phyloP scores from a whole-genome alignment of 2,888 invertebrate species.

The Anodontia alba region DNA sequence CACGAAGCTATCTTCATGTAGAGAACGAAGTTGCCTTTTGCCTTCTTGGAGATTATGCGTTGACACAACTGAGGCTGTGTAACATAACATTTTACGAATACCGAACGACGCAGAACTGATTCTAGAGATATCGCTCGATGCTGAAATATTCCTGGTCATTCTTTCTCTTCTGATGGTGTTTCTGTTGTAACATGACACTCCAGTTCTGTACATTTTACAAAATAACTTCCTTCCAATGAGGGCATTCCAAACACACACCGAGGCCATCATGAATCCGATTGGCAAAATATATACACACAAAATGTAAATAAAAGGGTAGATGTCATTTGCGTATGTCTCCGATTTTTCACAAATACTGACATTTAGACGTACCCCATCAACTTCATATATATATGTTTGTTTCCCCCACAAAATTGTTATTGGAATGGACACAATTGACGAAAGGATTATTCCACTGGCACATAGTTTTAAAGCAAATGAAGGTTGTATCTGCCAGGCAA shows the following conservation, averaged over 20 bases:
- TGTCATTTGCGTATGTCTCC: conserved; percentile 23
- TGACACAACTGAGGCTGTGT: not conserved
- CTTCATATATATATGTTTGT: conserved; percentile 35
- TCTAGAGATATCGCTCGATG: not conserved
- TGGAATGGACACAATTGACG: conserved; percentile 35
- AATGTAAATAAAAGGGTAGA: conserved; percentile 48
- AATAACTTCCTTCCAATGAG: conserved; percentile 44
- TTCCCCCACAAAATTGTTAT: conserved; percentile 52
- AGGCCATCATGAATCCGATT: conserved; percentile 36
- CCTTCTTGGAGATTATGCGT: not conserved
- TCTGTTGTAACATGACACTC: no score
- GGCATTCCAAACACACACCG: conserved; percentile 36
- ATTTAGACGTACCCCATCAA: conserved; percentile 21
- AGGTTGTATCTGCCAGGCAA: conserved; percentile 51
- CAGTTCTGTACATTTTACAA: conserved; percentile 11
- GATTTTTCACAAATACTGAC: conserved; percentile 57
- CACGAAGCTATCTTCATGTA: not conserved
- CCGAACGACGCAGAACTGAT: not conserved
- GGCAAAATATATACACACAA: conserved; percentile 46
- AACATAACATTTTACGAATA: not conserved
- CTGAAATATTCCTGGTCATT: not conserved
- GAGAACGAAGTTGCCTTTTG: not conserved
- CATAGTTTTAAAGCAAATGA: conserved; percentile 38
- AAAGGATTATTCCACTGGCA: conserved; percentile 7
- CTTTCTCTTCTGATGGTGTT: not conserved